Conservation (phyloP, 2,113 vertebrate species). For the Syngnathoides biaculeatus region DNA sequence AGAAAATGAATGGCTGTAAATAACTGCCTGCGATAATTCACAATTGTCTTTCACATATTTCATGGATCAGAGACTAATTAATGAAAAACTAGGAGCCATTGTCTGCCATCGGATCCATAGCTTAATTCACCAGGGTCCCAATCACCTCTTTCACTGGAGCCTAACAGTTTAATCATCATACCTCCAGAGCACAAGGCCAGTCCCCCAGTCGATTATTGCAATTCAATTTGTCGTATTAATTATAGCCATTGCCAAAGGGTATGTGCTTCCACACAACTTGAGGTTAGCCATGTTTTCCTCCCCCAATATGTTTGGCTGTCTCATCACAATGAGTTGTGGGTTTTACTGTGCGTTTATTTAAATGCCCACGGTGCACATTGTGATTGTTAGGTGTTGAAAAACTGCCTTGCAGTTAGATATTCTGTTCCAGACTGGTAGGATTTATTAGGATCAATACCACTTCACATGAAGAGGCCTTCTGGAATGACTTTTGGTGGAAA, state of each 20-base stretch:
- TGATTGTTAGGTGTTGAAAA: conserved; percentile 45
- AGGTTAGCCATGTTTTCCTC: conserved; percentile 55
- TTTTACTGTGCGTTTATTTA: conserved; percentile 49
- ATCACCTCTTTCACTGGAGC: conserved; percentile 66
- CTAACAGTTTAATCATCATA: conserved; percentile 76
- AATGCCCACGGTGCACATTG: conserved; percentile 28
- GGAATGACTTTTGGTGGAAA: conserved; percentile 20
- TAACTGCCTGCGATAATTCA: conserved; percentile 65
- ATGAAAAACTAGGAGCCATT: conserved; percentile 71
- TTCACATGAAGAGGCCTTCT: conserved; percentile 30
- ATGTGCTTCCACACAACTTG: conserved; percentile 54
- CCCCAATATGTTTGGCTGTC: conserved; percentile 59
- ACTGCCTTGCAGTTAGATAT: conserved; percentile 52
- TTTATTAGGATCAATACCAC: conserved; percentile 57
- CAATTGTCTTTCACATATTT: conserved; percentile 71
- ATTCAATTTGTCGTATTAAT: conserved; percentile 80
- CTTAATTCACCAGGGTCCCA: conserved; percentile 69
- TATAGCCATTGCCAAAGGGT: conserved; percentile 69
- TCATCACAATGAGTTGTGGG: conserved; percentile 47
- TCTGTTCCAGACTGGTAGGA: conserved; percentile 40
- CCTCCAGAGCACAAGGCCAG: conserved; percentile 68
- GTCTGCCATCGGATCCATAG: conserved; percentile 70
- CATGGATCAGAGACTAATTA: conserved; percentile 74
- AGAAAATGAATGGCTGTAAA: conserved; percentile 67
- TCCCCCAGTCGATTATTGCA: conserved; percentile 74